Percentiles rank a stretch among this genome's conserved stretches.
Conservation (phyloP, 2,888 invertebrate species). For the Gryllus longicercus region DNA sequence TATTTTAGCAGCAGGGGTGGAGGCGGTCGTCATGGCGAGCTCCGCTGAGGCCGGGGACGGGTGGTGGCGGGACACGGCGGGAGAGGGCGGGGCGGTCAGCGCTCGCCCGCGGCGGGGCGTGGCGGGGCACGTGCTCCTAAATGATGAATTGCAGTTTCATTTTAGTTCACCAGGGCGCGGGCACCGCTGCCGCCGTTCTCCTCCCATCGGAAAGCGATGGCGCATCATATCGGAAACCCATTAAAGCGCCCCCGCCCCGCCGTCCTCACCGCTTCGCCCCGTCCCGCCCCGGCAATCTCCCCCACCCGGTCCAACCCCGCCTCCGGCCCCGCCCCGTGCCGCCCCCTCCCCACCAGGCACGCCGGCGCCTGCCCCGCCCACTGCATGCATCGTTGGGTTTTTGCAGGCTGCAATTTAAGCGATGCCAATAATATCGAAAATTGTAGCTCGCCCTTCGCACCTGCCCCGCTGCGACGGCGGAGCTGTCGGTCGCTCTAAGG, state of each 20-base stretch:
- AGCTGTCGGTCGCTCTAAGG: too few species aligned
- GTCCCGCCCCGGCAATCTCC: not conserved
- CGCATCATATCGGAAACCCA: slow-evolving; percentile 10
- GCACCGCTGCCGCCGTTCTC: not conserved
- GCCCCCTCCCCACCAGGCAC: not conserved
- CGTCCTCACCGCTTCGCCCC: not conserved
- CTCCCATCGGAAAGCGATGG: not conserved
- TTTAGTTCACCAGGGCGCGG: slow-evolving; percentile 20
- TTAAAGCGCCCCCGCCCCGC: not conserved
- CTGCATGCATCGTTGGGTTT: slow-evolving; percentile 3
- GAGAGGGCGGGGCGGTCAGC: too few species aligned
- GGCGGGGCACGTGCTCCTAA: not conserved
- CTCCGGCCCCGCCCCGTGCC: not conserved
- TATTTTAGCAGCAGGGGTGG: too few species aligned
- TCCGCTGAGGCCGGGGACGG: too few species aligned
- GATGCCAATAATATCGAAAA: slow-evolving; percentile 7
- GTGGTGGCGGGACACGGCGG: too few species aligned
- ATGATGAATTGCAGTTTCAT: slow-evolving; percentile 26
- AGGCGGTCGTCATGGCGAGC: too few species aligned
- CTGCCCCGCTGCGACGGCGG: not conserved
- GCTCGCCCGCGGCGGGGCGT: too few species aligned
- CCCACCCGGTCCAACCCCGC: not conserved
- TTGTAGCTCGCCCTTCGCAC: not conserved
- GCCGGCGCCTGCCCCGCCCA: not conserved
- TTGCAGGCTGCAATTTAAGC: slow-evolving; percentile 1